Conservation (phyloP, 2,113 vertebrate genomes). For the Alaudala cheleensis region DNA sequence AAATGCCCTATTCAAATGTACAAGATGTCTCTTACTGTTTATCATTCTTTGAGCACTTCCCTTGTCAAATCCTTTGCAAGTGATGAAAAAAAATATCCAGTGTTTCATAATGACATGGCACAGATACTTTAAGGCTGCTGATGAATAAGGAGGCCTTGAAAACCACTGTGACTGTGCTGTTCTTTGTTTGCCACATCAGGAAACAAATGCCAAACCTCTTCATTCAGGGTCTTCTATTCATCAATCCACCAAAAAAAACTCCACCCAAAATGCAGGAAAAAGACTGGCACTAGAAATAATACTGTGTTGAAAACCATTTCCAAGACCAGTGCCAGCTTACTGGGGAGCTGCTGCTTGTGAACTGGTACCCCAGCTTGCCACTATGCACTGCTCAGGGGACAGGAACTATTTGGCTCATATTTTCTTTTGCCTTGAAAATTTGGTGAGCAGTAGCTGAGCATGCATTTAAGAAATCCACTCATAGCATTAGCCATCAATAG, state of each 20-base stretch:
- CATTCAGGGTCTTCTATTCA: constrained; percentile 67
- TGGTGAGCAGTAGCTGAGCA: neutral
- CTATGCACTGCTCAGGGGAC: neutral
- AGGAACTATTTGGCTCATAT: neutral
- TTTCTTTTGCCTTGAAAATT: neutral
- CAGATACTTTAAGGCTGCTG: constrained; percentile 26
- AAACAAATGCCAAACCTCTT: constrained; percentile 62
- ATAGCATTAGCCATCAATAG: neutral
- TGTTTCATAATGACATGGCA: constrained; percentile 26
- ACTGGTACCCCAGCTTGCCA: neutral
- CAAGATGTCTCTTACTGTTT: neutral
- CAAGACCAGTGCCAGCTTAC: neutral
- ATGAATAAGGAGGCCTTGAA: constrained; percentile 63
- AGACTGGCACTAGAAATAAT: neutral
- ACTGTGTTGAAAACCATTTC: neutral
- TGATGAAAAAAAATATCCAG: constrained; percentile 41
- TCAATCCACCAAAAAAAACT: neutral
- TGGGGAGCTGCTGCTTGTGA: neutral
- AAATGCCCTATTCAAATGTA: constrained; percentile 3
- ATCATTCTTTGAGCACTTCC: neutral
- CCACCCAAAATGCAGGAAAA: neutral
- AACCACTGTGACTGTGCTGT: neutral
- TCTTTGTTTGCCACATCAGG: constrained; percentile 37
- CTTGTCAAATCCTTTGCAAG: neutral
- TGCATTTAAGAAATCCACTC: neutral